Base-by-base conservation (phyloP, 2,113 vertebrate species). In the Hippopotamus amphibius region DNA sequence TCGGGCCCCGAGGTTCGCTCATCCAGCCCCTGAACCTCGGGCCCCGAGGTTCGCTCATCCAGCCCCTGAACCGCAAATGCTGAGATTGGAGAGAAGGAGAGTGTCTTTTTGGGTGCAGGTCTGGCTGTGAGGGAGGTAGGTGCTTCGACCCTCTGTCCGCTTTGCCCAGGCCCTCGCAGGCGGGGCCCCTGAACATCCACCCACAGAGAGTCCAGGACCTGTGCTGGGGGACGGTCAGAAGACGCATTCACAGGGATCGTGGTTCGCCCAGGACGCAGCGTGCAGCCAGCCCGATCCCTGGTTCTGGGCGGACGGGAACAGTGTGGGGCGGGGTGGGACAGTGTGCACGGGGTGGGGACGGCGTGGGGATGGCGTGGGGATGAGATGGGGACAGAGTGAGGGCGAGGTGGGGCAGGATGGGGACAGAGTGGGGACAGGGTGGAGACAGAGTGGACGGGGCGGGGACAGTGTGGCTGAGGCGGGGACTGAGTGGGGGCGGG, bases 91-190 rank as follows among this genome's bases (percentile, higher is more conserved):
- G 37, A 37, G 37, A 37, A 37, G 16, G 69, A 26, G 24, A 28
- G 43, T 1, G 41, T 5, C 16, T 55, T 55, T 55, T 4, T 1
- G 72, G 72, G 43, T 2, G 8, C 8, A 2, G 14, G 4, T 19
- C 46, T 1, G 9, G 16, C 74, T 19, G 46, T 5, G 28, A 11
- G 17, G 17, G 17, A 55, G 76, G 76, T n/a, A 50, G 48, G 76
- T 79, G 30, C 74, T 15, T 19, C 26, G 28, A 43, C n/a, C n/a
- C 74, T 50, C 28, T 1, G 5, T 19, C 10, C 15, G 74, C 30
- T 21, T 17, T 3, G 48, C 30, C 71, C 43, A 15, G 71, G 71
- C 37, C 10, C 69, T 16, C 1, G 2, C 43, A 4, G 43, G 43
- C 53, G n/a, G 69, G 6, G 19, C 69, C 2, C 24, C 41, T 28